A percentile compares a stretch with the other conserved stretches of the same genome.
These are phyloP conservation scores for Pemphredon lugubris DNA, from an alignment of 2,888 invertebrate genomes.

Conservation along the genomic window DNA sequence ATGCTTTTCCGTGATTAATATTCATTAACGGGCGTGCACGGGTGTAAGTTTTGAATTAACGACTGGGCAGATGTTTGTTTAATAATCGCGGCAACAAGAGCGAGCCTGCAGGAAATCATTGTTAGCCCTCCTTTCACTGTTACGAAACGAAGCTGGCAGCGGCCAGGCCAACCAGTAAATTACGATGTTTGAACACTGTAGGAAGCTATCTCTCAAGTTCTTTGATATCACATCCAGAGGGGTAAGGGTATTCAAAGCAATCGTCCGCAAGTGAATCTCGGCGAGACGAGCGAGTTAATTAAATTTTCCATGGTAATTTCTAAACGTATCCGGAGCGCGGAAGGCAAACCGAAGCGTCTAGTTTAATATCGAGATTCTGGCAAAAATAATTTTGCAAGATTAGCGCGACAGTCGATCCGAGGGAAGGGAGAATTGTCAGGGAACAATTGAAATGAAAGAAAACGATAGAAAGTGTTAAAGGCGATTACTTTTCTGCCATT, in stretches of 20 bases:
- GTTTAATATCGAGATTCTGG: too few relatives aligned
- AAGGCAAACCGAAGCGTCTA: constrained; percentile 4
- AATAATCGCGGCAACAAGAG: constrained; percentile 17
- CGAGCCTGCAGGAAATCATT: constrained; percentile 25
- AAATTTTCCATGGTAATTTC: constrained; percentile 41
- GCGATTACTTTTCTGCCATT: too few relatives aligned
- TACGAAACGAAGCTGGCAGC: constrained; percentile 22
- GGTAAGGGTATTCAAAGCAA: constrained; percentile 33
- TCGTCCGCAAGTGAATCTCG: constrained; percentile 31
- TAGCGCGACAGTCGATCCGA: too few relatives aligned
- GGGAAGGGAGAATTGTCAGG: too few relatives aligned
- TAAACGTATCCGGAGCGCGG: constrained; percentile 13
- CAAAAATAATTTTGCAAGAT: too few relatives aligned
- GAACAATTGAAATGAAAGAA: background rate
- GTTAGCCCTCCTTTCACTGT: constrained; percentile 19
- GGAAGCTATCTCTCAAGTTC: constrained; percentile 18
- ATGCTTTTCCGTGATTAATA: too few relatives aligned
- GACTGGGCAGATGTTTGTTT: constrained; percentile 15
- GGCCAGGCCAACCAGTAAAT: constrained; percentile 20
- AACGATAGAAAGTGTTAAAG: too few relatives aligned
- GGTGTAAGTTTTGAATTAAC: constrained; percentile 15
- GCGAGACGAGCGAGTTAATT: constrained; percentile 44
- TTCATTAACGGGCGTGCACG: too few relatives aligned
- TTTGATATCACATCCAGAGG: constrained; percentile 16
- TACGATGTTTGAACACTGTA: constrained; percentile 36